A percentile compares a stretch with the other conserved stretches of the same genome.
Evolutionary conservation across 2,113 vertebrate genomes (phyloP).

Genomic region (Felis chaus): DNA sequence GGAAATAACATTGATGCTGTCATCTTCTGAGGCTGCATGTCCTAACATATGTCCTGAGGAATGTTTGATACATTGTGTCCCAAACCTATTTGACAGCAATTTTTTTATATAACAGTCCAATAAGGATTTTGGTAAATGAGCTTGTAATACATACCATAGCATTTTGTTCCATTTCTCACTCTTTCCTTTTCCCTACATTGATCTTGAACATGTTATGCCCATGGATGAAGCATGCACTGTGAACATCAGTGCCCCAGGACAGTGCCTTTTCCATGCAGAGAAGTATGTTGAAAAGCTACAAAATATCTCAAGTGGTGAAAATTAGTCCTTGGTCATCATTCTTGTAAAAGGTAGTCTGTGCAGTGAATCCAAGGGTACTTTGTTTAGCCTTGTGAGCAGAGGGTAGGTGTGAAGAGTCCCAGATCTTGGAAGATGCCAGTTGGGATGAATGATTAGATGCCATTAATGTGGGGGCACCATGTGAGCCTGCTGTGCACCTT

Average conservation of each 20-base stretch:
- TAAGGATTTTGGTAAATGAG: not conserved
- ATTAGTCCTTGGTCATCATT: not conserved
- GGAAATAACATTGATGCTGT: not conserved
- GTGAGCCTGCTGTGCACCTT: not conserved
- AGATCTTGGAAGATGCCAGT: not conserved
- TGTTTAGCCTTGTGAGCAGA: not conserved
- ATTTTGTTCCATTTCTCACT: too few relatives aligned
- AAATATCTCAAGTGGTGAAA: rapidly evolving
- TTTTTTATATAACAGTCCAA: rapidly evolving
- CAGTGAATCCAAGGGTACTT: rapidly evolving
- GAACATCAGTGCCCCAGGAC: too few relatives aligned
- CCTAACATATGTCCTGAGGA: not conserved
- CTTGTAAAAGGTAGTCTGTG: not conserved
- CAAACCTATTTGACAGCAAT: not conserved
- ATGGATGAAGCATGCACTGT: rapidly evolving
- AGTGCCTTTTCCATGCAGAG: not conserved
- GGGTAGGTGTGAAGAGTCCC: too few relatives aligned
- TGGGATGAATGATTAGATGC: not conserved
- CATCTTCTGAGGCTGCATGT: not conserved
- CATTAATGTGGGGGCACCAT: rapidly evolving
- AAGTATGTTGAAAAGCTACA: not conserved
- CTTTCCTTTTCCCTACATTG: not conserved
- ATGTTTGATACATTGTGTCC: too few relatives aligned
- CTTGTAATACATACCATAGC: too few relatives aligned
- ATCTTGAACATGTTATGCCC: not conserved